phyloP scores from a whole-genome alignment of 1,140 invertebrate species.

The Papilio machaon region DNA sequence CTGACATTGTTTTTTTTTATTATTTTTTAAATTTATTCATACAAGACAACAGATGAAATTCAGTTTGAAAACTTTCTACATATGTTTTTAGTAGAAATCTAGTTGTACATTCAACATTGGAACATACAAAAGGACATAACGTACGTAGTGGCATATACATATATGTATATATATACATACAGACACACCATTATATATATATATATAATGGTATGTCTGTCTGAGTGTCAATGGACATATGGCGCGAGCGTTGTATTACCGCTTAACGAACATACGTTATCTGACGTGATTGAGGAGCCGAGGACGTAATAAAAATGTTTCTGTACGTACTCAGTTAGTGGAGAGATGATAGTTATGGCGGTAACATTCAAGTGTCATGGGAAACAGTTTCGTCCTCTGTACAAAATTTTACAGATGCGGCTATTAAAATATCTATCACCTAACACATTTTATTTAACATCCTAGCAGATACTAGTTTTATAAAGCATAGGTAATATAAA shows the following conservation, averaged over 20 bases:
- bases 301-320: conserved; percentile 71
- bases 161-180: no score
- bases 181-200: neutral
- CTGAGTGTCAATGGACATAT: conserved; percentile 57
- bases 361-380: conserved; percentile 61
- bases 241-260: conserved; percentile 68
- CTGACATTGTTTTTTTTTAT: neutral
- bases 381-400: conserved; percentile 43
- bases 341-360: conserved; percentile 55
- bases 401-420: conserved; percentile 16
- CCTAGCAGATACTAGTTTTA: neutral
- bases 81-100: neutral
- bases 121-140: neutral
- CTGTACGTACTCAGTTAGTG: conserved; percentile 45
- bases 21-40: neutral
- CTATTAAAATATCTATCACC: conserved; percentile 22
- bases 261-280: conserved; percentile 65
- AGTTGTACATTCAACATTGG: neutral
- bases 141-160: neutral
- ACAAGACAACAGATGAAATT: neutral
- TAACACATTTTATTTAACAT: neutral
- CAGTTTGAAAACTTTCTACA: no score
- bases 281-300: conserved; percentile 68
- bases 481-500: conserved; percentile 21
- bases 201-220: neutral